Base-by-base conservation (phyloP, 2,113 vertebrate species). In the Ariopsis seemanni region DNA sequence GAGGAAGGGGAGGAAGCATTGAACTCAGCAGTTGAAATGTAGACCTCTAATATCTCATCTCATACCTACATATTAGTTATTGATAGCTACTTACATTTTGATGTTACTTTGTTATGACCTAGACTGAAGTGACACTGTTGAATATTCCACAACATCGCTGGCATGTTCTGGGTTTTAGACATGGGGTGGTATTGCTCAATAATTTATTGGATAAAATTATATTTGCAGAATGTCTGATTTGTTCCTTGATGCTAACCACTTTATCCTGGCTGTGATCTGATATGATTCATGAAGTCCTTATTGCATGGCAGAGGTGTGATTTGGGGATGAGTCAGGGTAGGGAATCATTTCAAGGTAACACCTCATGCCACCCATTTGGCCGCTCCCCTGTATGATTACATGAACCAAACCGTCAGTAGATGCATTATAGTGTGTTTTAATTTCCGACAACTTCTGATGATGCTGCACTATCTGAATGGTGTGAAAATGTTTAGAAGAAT, bases 371-470 rank as follows among this genome's bases (percentile, higher is more conserved):
- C 25, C 25, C 63, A 27, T 67, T 67, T 67, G 42, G 27, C 15
- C 53, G 58, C 27, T 58, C 17, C 27, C 27, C 15, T 42, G 4
- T 52, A n/a, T 85, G 84, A 8, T 34, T 48, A 25, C 20, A 75
- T 18, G 34, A 34, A 30, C 52, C 20, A 15, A 20, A 71, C 65
- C 25, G 50, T 27, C 71, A 62, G 5, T n/a, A 69, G 15, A 78
- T 77, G 6, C 74, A 79, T 65, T 80, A 80, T 55, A n/a, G 75
- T 48, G n/a, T 86, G 62, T 57, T 67, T 55, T 42, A 12, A 25
- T 67, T 55, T 79, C n/a, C 48, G 14, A 18, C 4, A 50, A 17
- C 85, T 57, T 69, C 50, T 80, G 60, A 50, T 79, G 48, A 79
- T 79, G 58, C 18, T 55, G 48, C n/a, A 62, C 71, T 30, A 79